phyloP scores from a whole-genome alignment of 1,140 invertebrate species.

The Caenorhabditis briggsae region DNA sequence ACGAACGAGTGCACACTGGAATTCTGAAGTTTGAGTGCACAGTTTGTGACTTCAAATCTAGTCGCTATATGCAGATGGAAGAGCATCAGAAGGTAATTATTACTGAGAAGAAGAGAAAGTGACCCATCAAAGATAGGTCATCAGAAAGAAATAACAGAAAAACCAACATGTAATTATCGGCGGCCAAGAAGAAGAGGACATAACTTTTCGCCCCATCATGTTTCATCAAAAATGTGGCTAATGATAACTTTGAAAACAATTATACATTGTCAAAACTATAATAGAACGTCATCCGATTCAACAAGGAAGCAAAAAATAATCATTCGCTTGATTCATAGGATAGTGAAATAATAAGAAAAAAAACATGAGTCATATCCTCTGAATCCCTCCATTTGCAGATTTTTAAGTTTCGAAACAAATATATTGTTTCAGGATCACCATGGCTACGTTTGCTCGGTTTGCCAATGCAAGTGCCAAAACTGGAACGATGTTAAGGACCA shows the following conservation, averaged over 20 bases:
- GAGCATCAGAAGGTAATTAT: constrained; percentile 66
- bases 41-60: constrained; percentile 77
- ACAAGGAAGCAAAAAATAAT: neutral
- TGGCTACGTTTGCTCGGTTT: constrained; percentile 76
- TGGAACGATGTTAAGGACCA: constrained; percentile 77
- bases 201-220: neutral
- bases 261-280: neutral
- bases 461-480: constrained; percentile 73
- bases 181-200: neutral
- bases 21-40: constrained; percentile 78
- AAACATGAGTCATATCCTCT: neutral
- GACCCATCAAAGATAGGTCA: neutral
- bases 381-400: no score
- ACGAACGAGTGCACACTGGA: constrained; percentile 77
- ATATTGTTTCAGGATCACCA: constrained; percentile 72
- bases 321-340: no score
- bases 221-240: neutral
- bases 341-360: neutral
- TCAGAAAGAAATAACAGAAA: neutral
- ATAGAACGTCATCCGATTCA: neutral
- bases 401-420: no score
- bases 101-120: neutral
- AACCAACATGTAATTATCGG: neutral
- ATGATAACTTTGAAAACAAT: neutral
- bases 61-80: constrained; percentile 76